phyloP scores from a whole-genome alignment of 2,888 invertebrate genomes.

The Miltochrista miniata region DNA sequence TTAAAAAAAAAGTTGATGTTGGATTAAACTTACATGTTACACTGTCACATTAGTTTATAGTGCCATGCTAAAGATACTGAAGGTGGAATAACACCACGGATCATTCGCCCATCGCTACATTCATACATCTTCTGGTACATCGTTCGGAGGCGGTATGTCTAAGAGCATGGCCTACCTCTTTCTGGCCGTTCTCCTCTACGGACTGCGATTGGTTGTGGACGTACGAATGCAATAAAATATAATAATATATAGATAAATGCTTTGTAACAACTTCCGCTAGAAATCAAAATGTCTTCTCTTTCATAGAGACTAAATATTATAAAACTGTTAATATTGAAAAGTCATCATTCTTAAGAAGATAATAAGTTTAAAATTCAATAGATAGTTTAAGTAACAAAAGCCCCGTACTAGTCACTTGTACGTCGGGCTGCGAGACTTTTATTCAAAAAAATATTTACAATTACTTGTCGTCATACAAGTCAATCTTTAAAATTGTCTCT shows the following conservation, averaged over 20 bases:
- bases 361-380: constrained; percentile 62
- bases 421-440: constrained; percentile 70
- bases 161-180: constrained; percentile 79
- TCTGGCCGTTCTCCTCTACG: constrained; percentile 83
- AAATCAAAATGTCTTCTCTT: constrained; percentile 67
- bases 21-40: no score
- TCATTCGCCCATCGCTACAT: constrained; percentile 38
- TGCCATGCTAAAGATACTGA: background rate
- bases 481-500: constrained; percentile 77
- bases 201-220: constrained; percentile 83
- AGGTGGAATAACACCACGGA: background rate
- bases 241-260: constrained; percentile 82
- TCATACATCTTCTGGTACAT: constrained; percentile 57
- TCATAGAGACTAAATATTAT: constrained; percentile 66
- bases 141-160: constrained; percentile 55
- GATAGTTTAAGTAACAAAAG: constrained; percentile 71
- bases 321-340: constrained; percentile 57
- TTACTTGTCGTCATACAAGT: constrained; percentile 74
- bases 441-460: constrained; percentile 77
- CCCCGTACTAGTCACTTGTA: constrained; percentile 70
- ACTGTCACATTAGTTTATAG: no score
- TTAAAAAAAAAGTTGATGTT: no score
- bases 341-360: constrained; percentile 72
- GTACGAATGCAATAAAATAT: constrained; percentile 84
- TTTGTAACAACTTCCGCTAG: constrained; percentile 76